phyloP scores from a whole-genome alignment of 2,888 invertebrate genomes.

The Molorchus minor region DNA sequence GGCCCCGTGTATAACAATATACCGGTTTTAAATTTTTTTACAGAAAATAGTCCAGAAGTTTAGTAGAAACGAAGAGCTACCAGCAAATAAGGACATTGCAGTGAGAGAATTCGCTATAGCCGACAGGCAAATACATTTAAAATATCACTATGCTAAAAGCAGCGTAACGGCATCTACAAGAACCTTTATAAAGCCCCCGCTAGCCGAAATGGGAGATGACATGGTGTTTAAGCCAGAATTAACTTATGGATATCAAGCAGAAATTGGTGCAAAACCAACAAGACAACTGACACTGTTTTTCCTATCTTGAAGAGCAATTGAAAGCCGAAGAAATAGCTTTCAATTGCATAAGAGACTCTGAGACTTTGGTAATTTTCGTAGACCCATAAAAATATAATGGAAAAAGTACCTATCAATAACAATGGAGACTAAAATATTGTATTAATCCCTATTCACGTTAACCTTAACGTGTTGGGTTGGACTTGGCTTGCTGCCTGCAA shows the following conservation, averaged over 20 bases:
- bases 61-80: constrained; percentile 66
- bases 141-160: constrained; percentile 71
- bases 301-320: constrained; percentile 70
- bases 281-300: constrained; percentile 73
- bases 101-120: constrained; percentile 71
- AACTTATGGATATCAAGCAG: constrained; percentile 74
- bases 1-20: background rate
- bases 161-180: constrained; percentile 72
- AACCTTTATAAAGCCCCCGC: constrained; percentile 73
- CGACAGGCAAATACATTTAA: constrained; percentile 69
- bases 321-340: constrained; percentile 69
- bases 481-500: too few species aligned
- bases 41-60: constrained; percentile 62
- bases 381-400: background rate
- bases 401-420: too few species aligned
- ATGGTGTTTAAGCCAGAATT: constrained; percentile 62
- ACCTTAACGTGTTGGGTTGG: too few species aligned
- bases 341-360: constrained; percentile 66
- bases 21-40: constrained; percentile 11
- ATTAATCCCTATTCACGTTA: too few species aligned
- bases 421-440: too few species aligned
- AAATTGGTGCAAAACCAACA: constrained; percentile 68
- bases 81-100: constrained; percentile 71
- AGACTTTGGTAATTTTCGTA: constrained; percentile 56
- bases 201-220: constrained; percentile 74